phyloP scores from a whole-genome alignment of 2,888 invertebrate genomes.

The Temnothorax unifasciatus region DNA sequence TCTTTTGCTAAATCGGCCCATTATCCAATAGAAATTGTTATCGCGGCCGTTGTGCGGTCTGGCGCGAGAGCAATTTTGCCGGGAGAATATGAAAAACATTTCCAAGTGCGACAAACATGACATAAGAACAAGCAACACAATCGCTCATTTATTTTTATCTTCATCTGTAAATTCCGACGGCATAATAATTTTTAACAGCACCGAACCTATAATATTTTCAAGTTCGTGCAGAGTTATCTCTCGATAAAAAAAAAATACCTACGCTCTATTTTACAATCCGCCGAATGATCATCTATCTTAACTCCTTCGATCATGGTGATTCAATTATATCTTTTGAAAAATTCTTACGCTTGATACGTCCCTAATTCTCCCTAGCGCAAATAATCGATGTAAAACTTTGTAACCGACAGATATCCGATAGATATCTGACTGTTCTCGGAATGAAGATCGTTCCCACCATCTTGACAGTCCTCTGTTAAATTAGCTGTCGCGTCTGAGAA shows the following conservation, averaged over 20 bases:
- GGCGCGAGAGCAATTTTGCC: slow-evolving; percentile 43
- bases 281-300: background rate
- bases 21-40: slow-evolving; percentile 72
- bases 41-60: slow-evolving; percentile 52
- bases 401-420: background rate
- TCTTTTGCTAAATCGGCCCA: slow-evolving; percentile 69
- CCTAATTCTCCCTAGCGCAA: background rate
- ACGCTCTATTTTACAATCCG: background rate
- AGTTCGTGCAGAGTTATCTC: background rate
- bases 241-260: background rate
- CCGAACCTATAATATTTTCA: background rate
- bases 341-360: background rate
- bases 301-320: background rate
- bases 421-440: background rate
- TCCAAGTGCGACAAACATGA: slow-evolving; percentile 28
- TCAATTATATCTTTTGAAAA: background rate
- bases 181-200: too few relatives aligned
- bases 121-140: slow-evolving; percentile 21
- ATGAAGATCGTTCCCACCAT: background rate
- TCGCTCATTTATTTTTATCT: slow-evolving; percentile 1
- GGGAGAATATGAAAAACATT: slow-evolving; percentile 51
- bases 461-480: background rate
- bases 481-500: background rate
- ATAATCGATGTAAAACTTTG: background rate
- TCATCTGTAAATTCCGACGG: background rate